Percentiles rank a stretch among this genome's conserved stretches.
Conservation (phyloP, 2,113 vertebrate genomes). For the Stomatorhinus ivindoensis region DNA sequence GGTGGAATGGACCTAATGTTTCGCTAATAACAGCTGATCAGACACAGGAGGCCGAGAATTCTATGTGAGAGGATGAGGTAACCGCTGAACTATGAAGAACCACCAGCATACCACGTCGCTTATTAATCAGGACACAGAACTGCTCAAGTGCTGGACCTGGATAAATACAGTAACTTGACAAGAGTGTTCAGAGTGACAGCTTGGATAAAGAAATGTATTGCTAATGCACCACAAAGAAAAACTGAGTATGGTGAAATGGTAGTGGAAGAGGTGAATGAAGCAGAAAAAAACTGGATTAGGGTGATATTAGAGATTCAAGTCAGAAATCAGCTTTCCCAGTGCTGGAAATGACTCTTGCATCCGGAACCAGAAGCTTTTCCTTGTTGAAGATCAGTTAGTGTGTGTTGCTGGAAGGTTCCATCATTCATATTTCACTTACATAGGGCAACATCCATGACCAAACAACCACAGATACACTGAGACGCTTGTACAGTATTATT, state of each 20-base stretch:
- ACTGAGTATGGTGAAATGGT: conserved; percentile 16
- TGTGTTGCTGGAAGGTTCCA: background rate
- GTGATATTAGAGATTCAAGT: conserved; percentile 18
- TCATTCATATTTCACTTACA: background rate
- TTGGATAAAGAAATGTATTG: conserved; percentile 14
- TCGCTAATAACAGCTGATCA: background rate
- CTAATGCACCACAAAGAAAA: background rate
- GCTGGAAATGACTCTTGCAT: conserved; percentile 4
- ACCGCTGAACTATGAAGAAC: background rate
- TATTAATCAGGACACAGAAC: background rate
- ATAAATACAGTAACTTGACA: conserved; percentile 19
- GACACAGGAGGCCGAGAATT: background rate
- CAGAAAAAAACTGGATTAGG: conserved; percentile 15
- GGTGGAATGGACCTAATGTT: background rate
- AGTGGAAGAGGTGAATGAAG: conserved; percentile 9
- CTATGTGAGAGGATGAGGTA: background rate
- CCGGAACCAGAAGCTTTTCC: background rate
- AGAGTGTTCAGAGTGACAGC: conserved; percentile 13
- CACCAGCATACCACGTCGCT: background rate
- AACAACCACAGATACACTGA: background rate
- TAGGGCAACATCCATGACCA: background rate
- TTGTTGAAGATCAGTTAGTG: background rate
- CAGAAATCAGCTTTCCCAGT: conserved; percentile 15
- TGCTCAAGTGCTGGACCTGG: background rate
- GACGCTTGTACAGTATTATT: background rate